phyloP scores from a whole-genome alignment of 2,888 invertebrate species.

The Nomada lathburiana region DNA sequence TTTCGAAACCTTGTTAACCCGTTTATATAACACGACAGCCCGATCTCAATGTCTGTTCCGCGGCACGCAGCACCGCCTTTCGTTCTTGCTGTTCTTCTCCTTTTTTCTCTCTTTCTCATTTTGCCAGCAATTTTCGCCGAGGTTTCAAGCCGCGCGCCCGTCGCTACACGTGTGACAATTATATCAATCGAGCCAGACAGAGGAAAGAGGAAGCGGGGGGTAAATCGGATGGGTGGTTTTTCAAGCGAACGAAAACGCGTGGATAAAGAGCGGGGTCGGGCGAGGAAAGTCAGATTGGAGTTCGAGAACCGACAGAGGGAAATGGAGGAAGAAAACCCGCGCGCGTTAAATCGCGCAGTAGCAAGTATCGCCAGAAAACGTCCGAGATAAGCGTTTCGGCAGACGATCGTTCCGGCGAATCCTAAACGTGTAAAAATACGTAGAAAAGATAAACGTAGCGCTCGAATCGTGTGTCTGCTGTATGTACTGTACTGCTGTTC shows the following conservation, averaged over 20 bases:
- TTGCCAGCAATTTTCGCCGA: slow-evolving; percentile 25
- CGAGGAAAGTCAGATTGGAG: not conserved
- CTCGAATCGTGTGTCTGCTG: slow-evolving; percentile 53
- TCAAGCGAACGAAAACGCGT: slow-evolving; percentile 8
- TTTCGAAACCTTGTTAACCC: slow-evolving; percentile 5
- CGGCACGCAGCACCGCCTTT: slow-evolving; percentile 6
- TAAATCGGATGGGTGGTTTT: not conserved
- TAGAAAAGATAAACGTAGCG: slow-evolving; percentile 78
- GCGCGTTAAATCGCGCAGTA: slow-evolving; percentile 43
- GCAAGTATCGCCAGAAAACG: slow-evolving; percentile 51
- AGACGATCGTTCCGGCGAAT: slow-evolving; percentile 59
- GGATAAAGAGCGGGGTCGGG: not conserved
- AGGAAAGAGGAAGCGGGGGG: slow-evolving; percentile 5
- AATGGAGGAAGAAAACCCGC: slow-evolving; percentile 16
- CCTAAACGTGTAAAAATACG: slow-evolving; percentile 80
- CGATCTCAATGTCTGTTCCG: slow-evolving; percentile 15
- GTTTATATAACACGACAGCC: slow-evolving; percentile 4
- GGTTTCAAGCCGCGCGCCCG: slow-evolving; percentile 55
- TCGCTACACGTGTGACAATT: slow-evolving; percentile 56
- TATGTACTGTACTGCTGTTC: not conserved
- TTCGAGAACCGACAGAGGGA: slow-evolving; percentile 5
- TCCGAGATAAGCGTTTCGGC: slow-evolving; percentile 38
- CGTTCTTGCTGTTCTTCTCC: too few species aligned
- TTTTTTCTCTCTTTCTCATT: not conserved
- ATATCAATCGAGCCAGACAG: slow-evolving; percentile 44